These are phyloP conservation scores for Arenaria interpres DNA, from an alignment of 2,113 vertebrate species.

Conservation along the genomic window DNA sequence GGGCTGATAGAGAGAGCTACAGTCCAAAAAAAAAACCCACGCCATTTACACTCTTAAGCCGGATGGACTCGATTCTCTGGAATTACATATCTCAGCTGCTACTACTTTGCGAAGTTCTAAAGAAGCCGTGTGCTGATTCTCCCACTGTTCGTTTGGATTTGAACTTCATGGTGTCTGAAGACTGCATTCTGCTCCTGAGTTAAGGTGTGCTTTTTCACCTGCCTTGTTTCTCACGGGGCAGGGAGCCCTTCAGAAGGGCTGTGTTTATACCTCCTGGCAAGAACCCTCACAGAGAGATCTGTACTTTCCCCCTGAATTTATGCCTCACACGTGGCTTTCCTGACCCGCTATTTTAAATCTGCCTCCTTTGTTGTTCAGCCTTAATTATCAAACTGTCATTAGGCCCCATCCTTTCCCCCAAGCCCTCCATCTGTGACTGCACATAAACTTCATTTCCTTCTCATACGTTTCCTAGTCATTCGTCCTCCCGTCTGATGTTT, in stretches of 20 bases:
- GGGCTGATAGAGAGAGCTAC: not conserved
- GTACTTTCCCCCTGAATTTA: not conserved
- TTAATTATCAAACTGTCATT: not conserved
- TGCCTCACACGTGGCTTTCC: accelerated
- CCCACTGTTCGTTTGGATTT: not conserved
- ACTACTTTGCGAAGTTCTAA: not conserved
- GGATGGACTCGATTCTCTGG: not conserved
- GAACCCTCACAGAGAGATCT: not conserved
- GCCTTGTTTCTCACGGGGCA: not conserved
- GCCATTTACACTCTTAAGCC: not conserved
- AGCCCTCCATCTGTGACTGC: not conserved
- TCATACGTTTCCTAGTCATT: not conserved
- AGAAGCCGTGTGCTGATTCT: not conserved
- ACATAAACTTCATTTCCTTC: not conserved
- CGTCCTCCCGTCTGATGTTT: not conserved
- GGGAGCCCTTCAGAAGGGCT: not conserved
- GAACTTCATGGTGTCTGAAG: not conserved
- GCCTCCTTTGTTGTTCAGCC: not conserved
- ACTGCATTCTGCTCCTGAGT: not conserved
- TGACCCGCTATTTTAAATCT: not conserved
- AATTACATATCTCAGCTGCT: not conserved
- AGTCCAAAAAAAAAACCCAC: not conserved
- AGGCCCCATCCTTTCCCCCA: not conserved
- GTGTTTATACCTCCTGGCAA: not conserved
- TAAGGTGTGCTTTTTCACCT: not conserved